Conservation (phyloP, 2,888 invertebrate genomes). For the Heliconius cydno region DNA sequence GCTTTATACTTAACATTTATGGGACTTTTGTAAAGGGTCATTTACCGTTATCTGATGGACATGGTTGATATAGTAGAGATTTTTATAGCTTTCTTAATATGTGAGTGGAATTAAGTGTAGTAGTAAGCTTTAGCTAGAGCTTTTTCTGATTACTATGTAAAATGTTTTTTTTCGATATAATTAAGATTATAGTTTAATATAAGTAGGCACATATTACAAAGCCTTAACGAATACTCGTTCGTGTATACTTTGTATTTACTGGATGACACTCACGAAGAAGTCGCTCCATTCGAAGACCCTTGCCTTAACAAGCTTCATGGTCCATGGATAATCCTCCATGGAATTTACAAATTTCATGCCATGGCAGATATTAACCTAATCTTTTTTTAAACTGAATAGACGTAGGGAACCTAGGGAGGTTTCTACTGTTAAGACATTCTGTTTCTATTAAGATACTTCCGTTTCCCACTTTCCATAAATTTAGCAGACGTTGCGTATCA, state of each 20-base stretch:
- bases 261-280: too few relatives aligned
- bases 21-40: slow-evolving; percentile 56
- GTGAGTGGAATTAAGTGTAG: slow-evolving; percentile 8
- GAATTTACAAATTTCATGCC: too few relatives aligned
- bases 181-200: neutral
- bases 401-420: neutral
- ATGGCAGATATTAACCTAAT: too few relatives aligned
- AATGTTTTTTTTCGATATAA: neutral
- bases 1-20: slow-evolving; percentile 64
- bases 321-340: too few relatives aligned
- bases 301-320: too few relatives aligned
- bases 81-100: slow-evolving; percentile 11
- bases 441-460: neutral
- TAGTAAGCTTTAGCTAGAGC: neutral
- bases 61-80: slow-evolving; percentile 41
- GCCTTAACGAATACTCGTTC: too few relatives aligned
- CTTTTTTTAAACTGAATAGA: too few relatives aligned
- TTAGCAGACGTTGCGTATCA: neutral
- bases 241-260: too few relatives aligned
- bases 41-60: slow-evolving; percentile 49
- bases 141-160: neutral
- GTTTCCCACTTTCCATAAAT: neutral
- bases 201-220: neutral
- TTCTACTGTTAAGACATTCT: neutral
- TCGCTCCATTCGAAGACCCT: too few relatives aligned